phyloP scores from a whole-genome alignment of 1,140 invertebrate genomes.

The Drosophila burlai region DNA sequence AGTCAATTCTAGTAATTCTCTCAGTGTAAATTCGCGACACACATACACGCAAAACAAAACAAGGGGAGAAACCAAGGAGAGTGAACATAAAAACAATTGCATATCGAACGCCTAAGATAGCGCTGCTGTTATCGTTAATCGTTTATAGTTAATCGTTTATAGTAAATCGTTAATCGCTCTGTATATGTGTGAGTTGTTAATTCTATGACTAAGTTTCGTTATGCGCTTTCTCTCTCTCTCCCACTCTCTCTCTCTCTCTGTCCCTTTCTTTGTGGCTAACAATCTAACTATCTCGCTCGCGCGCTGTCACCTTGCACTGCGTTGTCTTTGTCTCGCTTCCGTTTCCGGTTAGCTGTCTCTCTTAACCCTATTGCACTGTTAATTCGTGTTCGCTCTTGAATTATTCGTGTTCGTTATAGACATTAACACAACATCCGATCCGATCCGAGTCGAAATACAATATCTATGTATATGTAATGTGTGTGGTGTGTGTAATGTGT shows the following conservation, averaged over 20 bases:
- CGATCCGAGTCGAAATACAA: conserved; percentile 62
- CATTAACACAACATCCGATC: conserved; percentile 63
- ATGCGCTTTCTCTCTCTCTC: conserved; percentile 30
- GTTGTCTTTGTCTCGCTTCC: conserved; percentile 52
- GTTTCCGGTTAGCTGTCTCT: conserved; percentile 29
- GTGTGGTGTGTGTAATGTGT: conserved; percentile 16
- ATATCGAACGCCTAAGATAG: conserved; percentile 49
- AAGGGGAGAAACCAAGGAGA: background rate
- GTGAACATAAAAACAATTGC: conserved; percentile 9
- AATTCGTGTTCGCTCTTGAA: conserved; percentile 24
- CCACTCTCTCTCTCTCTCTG: background rate
- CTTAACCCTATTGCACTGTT: conserved; percentile 38
- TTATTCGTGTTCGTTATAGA: conserved; percentile 48
- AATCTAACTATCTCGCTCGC: conserved; percentile 57
- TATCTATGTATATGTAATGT: conserved; percentile 38
- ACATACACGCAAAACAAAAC: conserved; percentile 4
- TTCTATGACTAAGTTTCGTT: conserved; percentile 61
- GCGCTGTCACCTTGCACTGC: conserved; percentile 43
- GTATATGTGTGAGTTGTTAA: conserved; percentile 45
- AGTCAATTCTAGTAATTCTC: conserved; percentile 47
- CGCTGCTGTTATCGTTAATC: conserved; percentile 38
- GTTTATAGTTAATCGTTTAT: conserved; percentile 24
- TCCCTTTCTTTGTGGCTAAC: conserved; percentile 52
- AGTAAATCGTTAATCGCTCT: conserved; percentile 34
- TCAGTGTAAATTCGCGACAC: conserved; percentile 21